Conservation (phyloP, 2,797 vertebrate genomes). For the Pogonophryne albipinna region DNA sequence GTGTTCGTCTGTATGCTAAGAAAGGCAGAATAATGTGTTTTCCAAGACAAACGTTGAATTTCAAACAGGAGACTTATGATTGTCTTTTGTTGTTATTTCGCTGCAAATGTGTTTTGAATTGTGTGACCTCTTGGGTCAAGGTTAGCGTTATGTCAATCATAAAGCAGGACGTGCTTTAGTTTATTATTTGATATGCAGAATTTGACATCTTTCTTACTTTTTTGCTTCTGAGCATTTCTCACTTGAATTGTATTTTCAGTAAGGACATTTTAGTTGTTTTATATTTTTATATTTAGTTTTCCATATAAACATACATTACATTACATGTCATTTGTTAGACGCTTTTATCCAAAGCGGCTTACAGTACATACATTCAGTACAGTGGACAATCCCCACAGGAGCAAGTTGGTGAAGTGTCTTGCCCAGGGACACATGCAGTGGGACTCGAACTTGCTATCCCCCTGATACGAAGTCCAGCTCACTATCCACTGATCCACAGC, state of each 20-base stretch:
- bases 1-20: conserved; percentile 3
- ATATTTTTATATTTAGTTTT: no score
- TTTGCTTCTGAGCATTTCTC: background rate
- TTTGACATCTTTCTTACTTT: background rate
- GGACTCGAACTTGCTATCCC: no score
- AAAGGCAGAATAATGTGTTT: conserved; percentile 2
- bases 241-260: background rate
- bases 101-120: background rate
- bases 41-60: background rate
- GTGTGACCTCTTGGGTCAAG: background rate
- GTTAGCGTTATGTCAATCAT: background rate
- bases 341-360: no score
- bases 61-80: background rate
- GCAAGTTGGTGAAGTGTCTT: no score
- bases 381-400: no score
- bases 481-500: no score
- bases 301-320: no score
- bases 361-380: no score
- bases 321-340: no score
- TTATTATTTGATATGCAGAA: background rate
- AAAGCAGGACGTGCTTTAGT: conserved; percentile 3
- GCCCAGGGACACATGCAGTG: no score
- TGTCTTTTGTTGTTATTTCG: conserved; percentile 6
- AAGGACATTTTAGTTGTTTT: no score
- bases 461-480: no score